These are phyloP conservation scores for Limenitis camilla DNA, from an alignment of 2,888 invertebrate species.

Conservation along the genomic window DNA sequence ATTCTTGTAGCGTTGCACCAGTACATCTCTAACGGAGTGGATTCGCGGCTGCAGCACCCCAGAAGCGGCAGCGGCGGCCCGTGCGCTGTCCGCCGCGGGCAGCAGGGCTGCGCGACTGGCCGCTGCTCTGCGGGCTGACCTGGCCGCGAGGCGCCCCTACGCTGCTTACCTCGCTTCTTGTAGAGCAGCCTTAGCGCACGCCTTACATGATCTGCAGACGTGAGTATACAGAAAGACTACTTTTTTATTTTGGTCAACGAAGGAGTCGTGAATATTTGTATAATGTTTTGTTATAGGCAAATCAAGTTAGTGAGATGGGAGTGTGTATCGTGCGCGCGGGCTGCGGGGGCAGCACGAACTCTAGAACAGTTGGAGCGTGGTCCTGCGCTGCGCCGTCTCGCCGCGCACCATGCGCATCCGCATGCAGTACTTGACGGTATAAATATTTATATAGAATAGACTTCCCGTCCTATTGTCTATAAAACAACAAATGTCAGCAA, in stretches of 20 bases:
- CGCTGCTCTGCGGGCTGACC: slow-evolving; percentile 55
- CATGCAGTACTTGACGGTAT: slow-evolving; percentile 36
- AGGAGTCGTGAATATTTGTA: background rate
- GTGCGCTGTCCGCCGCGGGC: slow-evolving; percentile 42
- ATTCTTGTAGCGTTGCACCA: slow-evolving; percentile 46
- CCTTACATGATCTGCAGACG: slow-evolving; percentile 41
- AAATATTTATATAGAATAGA: background rate
- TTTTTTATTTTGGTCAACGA: too few species aligned
- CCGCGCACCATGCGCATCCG: slow-evolving; percentile 40
- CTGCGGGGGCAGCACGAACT: slow-evolving; percentile 87
- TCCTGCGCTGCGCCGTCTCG: slow-evolving; percentile 84
- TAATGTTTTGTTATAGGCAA: background rate
- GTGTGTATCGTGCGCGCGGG: slow-evolving; percentile 80
- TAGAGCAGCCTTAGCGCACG: slow-evolving; percentile 47
- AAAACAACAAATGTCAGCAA: too few species aligned
- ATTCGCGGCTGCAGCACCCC: slow-evolving; percentile 41
- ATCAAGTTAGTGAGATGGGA: slow-evolving; percentile 30
- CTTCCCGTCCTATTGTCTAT: background rate
- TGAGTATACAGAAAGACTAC: slow-evolving; percentile 20
- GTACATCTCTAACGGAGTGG: slow-evolving; percentile 56
- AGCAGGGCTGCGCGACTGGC: slow-evolving; percentile 45
- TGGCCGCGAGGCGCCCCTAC: slow-evolving; percentile 61
- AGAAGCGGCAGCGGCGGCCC: slow-evolving; percentile 34
- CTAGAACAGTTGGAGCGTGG: slow-evolving; percentile 82
- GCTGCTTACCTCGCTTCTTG: slow-evolving; percentile 58